Evolutionary conservation across 2,113 vertebrate species (phyloP), one percentile per base, ranked within the genome.

Genomic region (Coracopsis vasa): DNA sequence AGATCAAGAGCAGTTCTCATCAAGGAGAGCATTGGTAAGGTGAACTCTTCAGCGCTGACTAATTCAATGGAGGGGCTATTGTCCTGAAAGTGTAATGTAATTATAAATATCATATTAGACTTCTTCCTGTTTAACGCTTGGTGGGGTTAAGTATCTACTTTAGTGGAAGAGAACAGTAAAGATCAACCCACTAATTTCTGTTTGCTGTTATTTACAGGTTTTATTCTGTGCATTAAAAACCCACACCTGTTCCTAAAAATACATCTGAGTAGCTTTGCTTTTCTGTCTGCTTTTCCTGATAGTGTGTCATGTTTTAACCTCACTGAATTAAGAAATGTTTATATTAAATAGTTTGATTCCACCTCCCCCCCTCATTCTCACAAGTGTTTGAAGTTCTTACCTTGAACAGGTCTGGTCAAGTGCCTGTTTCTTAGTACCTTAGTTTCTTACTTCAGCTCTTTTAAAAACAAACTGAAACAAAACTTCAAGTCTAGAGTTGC

Each of bases 21-120:
- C 87, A 50, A 98, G 92, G 95, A 96, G 92, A 86, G 98, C 98
- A 87, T 56, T 99, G 99, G 99, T 99, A 97, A 98, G 98, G 83
- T 53, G 12, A 27, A 78, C 28, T 94, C 42, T 50, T 80, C 39
- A 71, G 54, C 21, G 24, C 3, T 50, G 33, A 56, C 37, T 90
- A 65, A 90, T 19, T 45, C 72, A 51, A 12, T 25, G 29, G 29
- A 79, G 14, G 27, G 19, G n/a, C 45, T 82, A 28, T 31, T 85
- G 48, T 65, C 28, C n/a, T 62, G 37, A 12, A 50, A 20, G 31
- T 67, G 25, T 25, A 71, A 47, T 51, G 13, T n/a, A n/a, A 48
- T 27, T 56, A 37, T 5, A 87, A 84, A 64, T 77, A 44, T 9
- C 4, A 1, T 73, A 13, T 69, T 73, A 70, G 37, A 61, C 28